A percentile compares a stretch with the other conserved stretches of the same genome.
Conservation (phyloP, 2,888 invertebrate species). For the Magallana nippona region DNA sequence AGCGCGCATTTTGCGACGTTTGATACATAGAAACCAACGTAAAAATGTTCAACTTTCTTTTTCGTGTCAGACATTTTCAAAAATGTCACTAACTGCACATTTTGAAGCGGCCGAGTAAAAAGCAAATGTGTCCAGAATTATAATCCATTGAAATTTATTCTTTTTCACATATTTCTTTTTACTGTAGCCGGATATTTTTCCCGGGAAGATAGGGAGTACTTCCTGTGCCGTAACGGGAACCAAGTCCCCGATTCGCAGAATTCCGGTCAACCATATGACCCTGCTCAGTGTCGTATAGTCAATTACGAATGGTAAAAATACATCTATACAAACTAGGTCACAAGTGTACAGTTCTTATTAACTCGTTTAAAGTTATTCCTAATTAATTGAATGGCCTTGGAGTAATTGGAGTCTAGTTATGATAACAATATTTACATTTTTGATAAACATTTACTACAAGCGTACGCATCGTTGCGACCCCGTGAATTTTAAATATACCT, state of each 20-base stretch:
- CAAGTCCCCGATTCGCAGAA: not conserved
- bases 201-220: not conserved
- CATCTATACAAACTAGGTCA: not conserved
- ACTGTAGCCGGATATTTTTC: not conserved
- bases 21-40: not conserved
- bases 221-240: slow-evolving; percentile 22
- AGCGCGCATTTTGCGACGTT: not conserved
- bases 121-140: not conserved
- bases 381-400: slow-evolving; percentile 3
- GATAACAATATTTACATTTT: slow-evolving; percentile 27
- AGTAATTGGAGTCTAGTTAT: not conserved
- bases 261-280: not conserved
- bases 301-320: not conserved
- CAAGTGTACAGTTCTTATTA: not conserved
- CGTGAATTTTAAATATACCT: not conserved
- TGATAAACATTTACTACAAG: not conserved
- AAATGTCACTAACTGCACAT: not conserved
- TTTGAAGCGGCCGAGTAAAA: not conserved
- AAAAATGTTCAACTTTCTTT: not conserved
- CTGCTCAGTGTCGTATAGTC: not conserved
- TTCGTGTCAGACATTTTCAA: slow-evolving; percentile 32
- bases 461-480: not conserved
- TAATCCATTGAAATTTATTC: not conserved
- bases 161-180: not conserved
- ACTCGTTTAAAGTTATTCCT: not conserved